Evolutionary conservation across 1,140 invertebrate species (phyloP), one percentile per base, ranked within the genome.

Genomic region (Popillia japonica): DNA sequence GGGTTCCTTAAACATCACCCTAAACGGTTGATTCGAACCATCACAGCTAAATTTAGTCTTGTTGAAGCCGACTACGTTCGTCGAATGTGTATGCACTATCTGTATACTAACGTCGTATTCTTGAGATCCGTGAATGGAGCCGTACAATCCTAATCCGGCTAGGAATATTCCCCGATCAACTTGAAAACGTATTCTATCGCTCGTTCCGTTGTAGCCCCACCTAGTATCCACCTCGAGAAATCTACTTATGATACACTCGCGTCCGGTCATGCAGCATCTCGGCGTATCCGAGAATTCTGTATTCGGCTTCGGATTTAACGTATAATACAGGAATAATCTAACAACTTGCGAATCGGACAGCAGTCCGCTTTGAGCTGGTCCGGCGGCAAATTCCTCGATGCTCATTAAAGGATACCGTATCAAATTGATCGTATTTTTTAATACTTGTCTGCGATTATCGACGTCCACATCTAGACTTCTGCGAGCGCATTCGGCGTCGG

Each of bases 1-100:
- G 0, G 96, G 94, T 83, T 96, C 95, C 86, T 95, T 95, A 85
- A 97, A 97, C 91, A 94, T 93, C n/a, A 96, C 93, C 55, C 94
- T 89, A 87, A 96, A 96, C 44, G 94, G 95, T 79, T 92, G 92
- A 78, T 92, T 92, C 0, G 93, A 93, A 17, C 95, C 95, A 88
- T 97, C 95, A 82, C 92, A 95, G 79, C 90, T 92, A 83, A 96
- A 96, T 75, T 89, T 92, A 8, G 93, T 94, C 64, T 93, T 91
- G 87, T 96, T 95, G 3, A 91, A 91, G 0, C 93, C 95, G 3
- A 74, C 90, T 6, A 95, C 90, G 86, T 94, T 94, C 59, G 92
- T 92, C 2, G 93, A 93, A 17, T 92, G 92, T 22, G 93, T 90
- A 82, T 95, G 93, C 77, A 96, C 92, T 41, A 97, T 90, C 87